A percentile compares a stretch with the other conserved stretches of the same genome.
Evolutionary conservation across 2,888 invertebrate species (phyloP).

Genomic region (Perizoma affinitatum): DNA sequence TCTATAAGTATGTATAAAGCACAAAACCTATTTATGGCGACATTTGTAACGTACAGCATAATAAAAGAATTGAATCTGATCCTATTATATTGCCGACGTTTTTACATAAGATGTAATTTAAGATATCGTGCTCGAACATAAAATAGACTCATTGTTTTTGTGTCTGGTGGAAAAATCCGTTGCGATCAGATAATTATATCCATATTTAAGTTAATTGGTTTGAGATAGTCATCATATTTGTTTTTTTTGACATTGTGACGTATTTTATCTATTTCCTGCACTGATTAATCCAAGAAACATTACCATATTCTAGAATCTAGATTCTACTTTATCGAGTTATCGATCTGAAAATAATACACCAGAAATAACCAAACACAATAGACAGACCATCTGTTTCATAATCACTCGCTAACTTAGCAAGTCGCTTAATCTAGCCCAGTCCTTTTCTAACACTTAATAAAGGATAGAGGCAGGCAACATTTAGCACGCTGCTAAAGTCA

Average conservation of each 20-base stretch:
- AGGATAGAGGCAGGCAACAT: too few species aligned
- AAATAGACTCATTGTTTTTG: conserved; percentile 24
- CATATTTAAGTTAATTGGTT: conserved; percentile 19
- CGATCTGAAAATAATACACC: conserved; percentile 2
- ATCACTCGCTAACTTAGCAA: too few species aligned
- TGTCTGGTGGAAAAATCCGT: conserved; percentile 15
- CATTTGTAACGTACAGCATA: conserved; percentile 22
- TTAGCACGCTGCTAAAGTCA: too few species aligned
- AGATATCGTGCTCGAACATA: conserved; percentile 15
- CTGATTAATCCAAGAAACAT: background rate
- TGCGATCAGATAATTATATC: conserved; percentile 22
- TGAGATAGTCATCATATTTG: conserved; percentile 9
- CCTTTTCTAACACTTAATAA: too few species aligned
- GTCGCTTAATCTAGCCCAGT: too few species aligned
- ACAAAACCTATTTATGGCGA: conserved; percentile 27
- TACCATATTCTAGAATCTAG: conserved; percentile 4
- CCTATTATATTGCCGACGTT: conserved; percentile 16
- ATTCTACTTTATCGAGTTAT: conserved; percentile 1
- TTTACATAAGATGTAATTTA: conserved; percentile 25
- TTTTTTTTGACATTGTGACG: conserved; percentile 22
- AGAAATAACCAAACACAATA: background rate
- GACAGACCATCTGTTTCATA: background rate
- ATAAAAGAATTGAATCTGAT: conserved; percentile 28
- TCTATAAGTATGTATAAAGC: conserved; percentile 28
- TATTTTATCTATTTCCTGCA: conserved; percentile 10